A percentile compares a stretch with the other conserved stretches of the same genome.
Evolutionary conservation across 30 jellyfish, hydroid and myxozoan species (phyloP).

Genomic region (Hydractinia symbiolongicarpus): DNA sequence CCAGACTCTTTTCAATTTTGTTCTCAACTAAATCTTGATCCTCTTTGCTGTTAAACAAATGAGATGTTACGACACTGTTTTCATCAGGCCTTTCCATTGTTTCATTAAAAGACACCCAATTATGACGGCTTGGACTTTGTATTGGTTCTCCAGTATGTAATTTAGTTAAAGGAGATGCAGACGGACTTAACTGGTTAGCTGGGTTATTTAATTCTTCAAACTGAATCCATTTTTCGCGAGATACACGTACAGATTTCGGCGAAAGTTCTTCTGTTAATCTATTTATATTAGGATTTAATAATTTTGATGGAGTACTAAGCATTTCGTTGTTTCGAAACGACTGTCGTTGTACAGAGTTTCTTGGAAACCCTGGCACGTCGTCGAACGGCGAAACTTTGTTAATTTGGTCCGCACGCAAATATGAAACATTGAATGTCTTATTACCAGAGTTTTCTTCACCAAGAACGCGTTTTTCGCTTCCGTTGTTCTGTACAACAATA

Average conservation of each 20-base stretch:
- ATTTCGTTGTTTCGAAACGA: not conserved
- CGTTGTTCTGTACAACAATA: too few species aligned
- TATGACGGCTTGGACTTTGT: not conserved
- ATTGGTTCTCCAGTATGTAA: not conserved
- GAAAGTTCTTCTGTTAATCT: not conserved
- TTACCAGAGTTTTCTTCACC: not conserved
- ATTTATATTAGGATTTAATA: not conserved
- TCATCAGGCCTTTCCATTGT: not conserved
- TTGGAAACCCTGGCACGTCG: slow-evolving; percentile 19
- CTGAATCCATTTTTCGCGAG: slow-evolving; percentile 25
- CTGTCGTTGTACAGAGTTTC: not conserved
- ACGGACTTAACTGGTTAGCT: not conserved
- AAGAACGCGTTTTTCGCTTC: too few species aligned
- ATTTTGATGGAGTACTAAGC: not conserved
- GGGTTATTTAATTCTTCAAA: slow-evolving; percentile 5
- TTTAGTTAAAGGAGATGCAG: not conserved
- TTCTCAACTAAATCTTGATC: not conserved
- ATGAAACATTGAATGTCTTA: not conserved
- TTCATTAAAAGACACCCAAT: not conserved
- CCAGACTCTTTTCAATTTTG: not conserved
- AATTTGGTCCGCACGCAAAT: slow-evolving; percentile 9
- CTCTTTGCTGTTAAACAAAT: not conserved
- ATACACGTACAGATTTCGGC: not conserved
- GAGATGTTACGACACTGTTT: not conserved
- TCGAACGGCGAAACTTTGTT: slow-evolving; percentile 24